These are phyloP conservation scores for Molossus molossus DNA, from an alignment of 2,797 vertebrate species.

Conservation along the genomic window DNA sequence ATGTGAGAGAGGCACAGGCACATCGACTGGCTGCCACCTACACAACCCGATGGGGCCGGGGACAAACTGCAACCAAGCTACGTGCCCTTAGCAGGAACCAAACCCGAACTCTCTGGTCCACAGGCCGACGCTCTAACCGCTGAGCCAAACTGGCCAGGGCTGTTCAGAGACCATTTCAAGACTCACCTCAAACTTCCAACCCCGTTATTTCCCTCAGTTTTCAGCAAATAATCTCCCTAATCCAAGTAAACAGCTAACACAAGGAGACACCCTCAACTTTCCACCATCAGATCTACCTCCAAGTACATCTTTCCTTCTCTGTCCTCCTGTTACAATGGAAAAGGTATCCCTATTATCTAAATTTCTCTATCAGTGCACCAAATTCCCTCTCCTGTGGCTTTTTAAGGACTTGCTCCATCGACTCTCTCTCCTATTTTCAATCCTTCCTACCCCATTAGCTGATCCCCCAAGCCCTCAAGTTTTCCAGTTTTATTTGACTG, in stretches of 20 bases:
- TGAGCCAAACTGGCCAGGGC: too few species aligned
- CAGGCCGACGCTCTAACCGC: too few species aligned
- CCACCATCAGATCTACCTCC: not conserved
- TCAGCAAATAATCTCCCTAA: not conserved
- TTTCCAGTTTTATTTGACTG: not conserved
- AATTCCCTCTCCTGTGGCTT: not conserved
- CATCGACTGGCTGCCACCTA: too few species aligned
- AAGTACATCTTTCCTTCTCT: too few species aligned
- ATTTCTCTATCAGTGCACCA: not conserved
- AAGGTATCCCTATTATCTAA: not conserved
- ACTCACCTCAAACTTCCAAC: not conserved
- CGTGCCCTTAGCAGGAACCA: too few species aligned
- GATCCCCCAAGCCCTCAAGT: not conserved
- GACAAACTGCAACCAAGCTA: too few species aligned
- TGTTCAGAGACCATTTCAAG: not conserved
- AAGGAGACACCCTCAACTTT: not conserved
- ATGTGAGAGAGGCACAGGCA: too few species aligned
- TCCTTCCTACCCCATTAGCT: not conserved
- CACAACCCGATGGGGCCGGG: too few species aligned
- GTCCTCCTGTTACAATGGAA: not conserved
- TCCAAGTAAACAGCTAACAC: not conserved
- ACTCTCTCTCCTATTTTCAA: not conserved
- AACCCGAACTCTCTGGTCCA: too few species aligned
- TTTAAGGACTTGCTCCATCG: not conserved
- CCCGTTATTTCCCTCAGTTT: not conserved